Evolutionary conservation across 2,113 vertebrate species (phyloP).

Genomic region (Cacatua alba): DNA sequence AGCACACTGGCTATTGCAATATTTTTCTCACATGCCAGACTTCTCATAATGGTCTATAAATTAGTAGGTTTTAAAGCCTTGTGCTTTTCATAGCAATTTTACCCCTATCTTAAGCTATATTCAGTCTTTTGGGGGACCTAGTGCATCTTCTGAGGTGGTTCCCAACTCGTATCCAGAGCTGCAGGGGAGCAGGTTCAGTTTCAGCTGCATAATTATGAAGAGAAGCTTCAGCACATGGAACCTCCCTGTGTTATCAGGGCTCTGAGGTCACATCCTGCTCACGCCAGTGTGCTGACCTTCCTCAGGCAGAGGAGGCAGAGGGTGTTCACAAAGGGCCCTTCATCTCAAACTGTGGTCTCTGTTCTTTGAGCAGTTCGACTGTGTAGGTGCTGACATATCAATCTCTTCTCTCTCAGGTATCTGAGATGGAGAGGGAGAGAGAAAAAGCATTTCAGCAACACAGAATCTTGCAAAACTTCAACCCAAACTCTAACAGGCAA

Average conservation of each 20-base stretch:
- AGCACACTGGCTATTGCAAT: neutral
- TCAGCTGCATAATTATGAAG: rapidly evolving
- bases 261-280: neutral
- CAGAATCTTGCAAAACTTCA: neutral
- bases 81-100: neutral
- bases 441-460: neutral
- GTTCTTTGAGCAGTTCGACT: slow-evolving; percentile 74
- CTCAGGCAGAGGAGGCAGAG: neutral
- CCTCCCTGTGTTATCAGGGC: neutral
- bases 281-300: neutral
- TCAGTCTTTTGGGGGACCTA: neutral
- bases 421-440: slow-evolving; percentile 59
- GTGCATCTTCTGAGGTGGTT: neutral
- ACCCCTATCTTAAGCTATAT: neutral
- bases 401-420: slow-evolving; percentile 77
- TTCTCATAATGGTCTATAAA: neutral
- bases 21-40: neutral
- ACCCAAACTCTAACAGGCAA: neutral
- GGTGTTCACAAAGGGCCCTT: rapidly evolving
- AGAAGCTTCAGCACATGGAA: rapidly evolving
- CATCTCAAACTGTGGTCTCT: slow-evolving; percentile 84
- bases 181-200: rapidly evolving
- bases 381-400: slow-evolving; percentile 76
- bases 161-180: neutral
- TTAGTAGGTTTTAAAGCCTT: neutral